These are phyloP conservation scores for Onchidella celtica DNA, from an alignment of 2,888 invertebrate genomes.

Conservation along the genomic window DNA sequence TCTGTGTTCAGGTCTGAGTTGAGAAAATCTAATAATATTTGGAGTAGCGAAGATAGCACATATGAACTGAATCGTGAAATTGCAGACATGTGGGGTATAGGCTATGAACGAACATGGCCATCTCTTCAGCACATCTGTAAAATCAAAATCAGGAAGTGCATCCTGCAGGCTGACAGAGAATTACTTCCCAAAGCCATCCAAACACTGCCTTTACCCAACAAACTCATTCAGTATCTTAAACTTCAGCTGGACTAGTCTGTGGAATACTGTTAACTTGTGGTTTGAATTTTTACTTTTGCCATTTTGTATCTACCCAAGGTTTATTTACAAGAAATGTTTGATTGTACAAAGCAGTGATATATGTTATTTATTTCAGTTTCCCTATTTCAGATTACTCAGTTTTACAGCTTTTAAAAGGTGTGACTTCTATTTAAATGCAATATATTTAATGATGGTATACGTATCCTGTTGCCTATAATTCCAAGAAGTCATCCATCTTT, in stretches of 20 bases:
- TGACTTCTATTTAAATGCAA: no score
- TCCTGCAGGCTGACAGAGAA: neutral
- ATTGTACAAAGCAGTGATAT: no score
- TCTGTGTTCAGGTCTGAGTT: slow-evolving; percentile 1
- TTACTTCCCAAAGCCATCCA: neutral
- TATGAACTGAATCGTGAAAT: slow-evolving; percentile 28
- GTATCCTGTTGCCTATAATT: no score
- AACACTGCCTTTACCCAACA: neutral
- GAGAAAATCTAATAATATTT: neutral
- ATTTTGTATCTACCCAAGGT: no score
- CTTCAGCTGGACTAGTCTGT: neutral
- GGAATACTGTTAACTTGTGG: neutral
- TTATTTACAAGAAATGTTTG: no score
- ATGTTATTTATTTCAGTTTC: no score
- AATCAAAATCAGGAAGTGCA: slow-evolving; percentile 2
- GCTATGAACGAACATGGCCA: neutral
- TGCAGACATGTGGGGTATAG: slow-evolving; percentile 34
- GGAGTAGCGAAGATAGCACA: slow-evolving; percentile 2
- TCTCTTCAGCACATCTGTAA: slow-evolving; percentile 15
- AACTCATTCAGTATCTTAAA: neutral
- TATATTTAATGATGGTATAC: no score
- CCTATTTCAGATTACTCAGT: no score
- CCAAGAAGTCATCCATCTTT: no score
- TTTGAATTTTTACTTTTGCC: neutral
- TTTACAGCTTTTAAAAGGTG: no score